Evolutionary conservation across 2,113 vertebrate species (phyloP).

Genomic region (Tamias sibiricus): DNA sequence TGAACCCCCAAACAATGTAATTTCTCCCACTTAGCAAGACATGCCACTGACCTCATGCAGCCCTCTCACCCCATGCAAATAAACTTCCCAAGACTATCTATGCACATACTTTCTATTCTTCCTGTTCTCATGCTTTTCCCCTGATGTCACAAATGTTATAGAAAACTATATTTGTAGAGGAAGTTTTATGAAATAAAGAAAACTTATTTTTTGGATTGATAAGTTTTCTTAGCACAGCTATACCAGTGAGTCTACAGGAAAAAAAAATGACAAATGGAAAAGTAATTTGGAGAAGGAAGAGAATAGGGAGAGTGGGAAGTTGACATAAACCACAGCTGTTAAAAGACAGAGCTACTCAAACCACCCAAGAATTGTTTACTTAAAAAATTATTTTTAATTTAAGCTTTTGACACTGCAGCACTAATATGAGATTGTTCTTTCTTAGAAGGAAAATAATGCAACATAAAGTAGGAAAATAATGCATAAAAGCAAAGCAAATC

Average conservation of each 20-base stretch:
- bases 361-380: background rate
- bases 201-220: background rate
- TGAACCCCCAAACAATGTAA: too few species aligned
- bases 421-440: background rate
- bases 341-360: background rate
- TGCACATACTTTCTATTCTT: background rate
- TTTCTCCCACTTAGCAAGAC: background rate
- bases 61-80: too few species aligned
- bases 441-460: too few species aligned
- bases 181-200: background rate
- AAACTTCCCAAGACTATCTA: background rate
- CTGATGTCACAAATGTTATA: background rate
- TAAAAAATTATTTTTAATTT: background rate
- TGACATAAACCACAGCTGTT: background rate
- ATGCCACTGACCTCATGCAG: background rate
- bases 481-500: background rate
- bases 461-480: background rate
- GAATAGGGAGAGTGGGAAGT: background rate
- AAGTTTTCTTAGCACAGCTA: background rate
- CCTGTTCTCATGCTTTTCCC: background rate
- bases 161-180: background rate
- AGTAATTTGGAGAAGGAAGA: background rate
- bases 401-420: background rate
- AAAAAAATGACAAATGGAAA: background rate
- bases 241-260: background rate